Percentiles rank a stretch among this genome's conserved stretches.
These are phyloP conservation scores for Pristionchus mayeri DNA, from an alignment of 2,888 invertebrate species.

Conservation along the genomic window DNA sequence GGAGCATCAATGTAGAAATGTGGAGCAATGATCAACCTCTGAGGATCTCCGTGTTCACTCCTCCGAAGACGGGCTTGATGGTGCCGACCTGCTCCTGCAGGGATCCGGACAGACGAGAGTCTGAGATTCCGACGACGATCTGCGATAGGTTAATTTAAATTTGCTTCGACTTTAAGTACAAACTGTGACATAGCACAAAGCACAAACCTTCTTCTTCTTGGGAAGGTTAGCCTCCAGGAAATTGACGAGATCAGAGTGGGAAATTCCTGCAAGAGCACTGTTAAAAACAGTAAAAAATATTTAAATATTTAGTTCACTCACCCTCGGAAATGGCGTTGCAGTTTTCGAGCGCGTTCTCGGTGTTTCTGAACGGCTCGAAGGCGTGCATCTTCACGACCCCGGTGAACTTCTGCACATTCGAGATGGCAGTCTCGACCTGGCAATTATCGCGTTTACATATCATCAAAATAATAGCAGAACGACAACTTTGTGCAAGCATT, in stretches of 20 bases:
- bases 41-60: constrained; percentile 87
- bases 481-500: too few relatives aligned
- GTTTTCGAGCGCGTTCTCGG: constrained; percentile 92
- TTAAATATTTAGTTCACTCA: constrained; percentile 60
- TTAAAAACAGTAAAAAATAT: neutral
- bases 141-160: too few relatives aligned
- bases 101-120: constrained; percentile 91
- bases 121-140: constrained; percentile 84
- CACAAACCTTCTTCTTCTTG: constrained; percentile 81
- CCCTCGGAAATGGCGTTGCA: constrained; percentile 97
- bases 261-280: constrained; percentile 82
- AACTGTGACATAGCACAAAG: too few relatives aligned
- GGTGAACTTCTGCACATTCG: constrained; percentile 89
- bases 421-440: constrained; percentile 88
- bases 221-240: constrained; percentile 92
- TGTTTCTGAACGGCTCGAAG: constrained; percentile 94
- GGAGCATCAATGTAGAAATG: neutral
- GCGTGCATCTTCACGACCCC: constrained; percentile 90
- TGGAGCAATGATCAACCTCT: neutral
- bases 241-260: constrained; percentile 89
- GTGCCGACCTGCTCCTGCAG: constrained; percentile 86
- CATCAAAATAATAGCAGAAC: too few relatives aligned
- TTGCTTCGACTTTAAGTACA: too few relatives aligned
- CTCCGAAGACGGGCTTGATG: constrained; percentile 88
- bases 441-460: too few relatives aligned